Evolutionary conservation across 2,113 vertebrate species (phyloP).

Genomic region (Pyrgilauda ruficollis): DNA sequence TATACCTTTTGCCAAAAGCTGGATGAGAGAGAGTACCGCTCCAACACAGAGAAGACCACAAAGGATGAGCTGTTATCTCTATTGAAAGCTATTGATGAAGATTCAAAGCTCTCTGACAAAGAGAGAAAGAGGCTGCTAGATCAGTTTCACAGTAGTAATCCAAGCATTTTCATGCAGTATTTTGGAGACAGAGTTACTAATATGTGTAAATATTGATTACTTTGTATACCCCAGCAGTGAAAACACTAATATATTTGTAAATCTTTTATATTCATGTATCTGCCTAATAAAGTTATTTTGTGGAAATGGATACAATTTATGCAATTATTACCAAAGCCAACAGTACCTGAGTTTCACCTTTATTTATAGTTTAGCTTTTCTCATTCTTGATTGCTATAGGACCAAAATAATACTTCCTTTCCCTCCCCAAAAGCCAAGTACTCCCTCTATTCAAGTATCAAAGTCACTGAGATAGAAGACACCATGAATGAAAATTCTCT

Average conservation of each 20-base stretch:
- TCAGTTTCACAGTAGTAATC: conserved; percentile 92
- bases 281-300: conserved; percentile 73
- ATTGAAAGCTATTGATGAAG: conserved; percentile 86
- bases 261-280: conserved; percentile 48
- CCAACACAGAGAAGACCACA: conserved; percentile 81
- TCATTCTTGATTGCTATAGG: not conserved
- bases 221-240: conserved; percentile 8
- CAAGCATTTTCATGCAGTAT: conserved; percentile 90
- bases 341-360: not conserved
- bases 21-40: conserved; percentile 73
- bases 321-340: not conserved
- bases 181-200: conserved; percentile 85
- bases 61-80: conserved; percentile 85
- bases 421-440: not conserved
- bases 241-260: conserved; percentile 64
- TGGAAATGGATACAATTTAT: not conserved
- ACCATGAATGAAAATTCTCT: not conserved
- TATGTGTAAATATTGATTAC: conserved; percentile 48
- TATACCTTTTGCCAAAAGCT: conserved; percentile 84
- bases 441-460: not conserved
- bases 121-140: conserved; percentile 87
- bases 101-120: conserved; percentile 84
- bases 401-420: not conserved
- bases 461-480: not conserved
- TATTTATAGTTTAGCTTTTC: not conserved